Evolutionary conservation across 2,888 invertebrate species (phyloP), one percentile per base, ranked within the genome.

Genomic region (Leptinotarsa peninsularis): DNA sequence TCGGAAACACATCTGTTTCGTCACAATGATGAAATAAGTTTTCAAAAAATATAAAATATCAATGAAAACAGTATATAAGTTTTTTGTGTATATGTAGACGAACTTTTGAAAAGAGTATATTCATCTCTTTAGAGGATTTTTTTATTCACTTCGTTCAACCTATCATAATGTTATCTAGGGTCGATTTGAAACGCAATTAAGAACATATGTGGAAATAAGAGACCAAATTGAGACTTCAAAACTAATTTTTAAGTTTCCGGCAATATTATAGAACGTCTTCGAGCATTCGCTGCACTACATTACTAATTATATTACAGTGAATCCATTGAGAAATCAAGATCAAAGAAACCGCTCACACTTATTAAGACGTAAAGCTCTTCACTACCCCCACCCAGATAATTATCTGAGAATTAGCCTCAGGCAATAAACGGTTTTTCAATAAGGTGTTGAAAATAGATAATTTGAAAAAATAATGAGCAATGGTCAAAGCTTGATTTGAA

Each of bases 351-450:
- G 82, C 76, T 54, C 80, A 73, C 78, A 79, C 81, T 83, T 85
- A 84, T 85, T 85, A 84, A 85, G 84, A 85, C 83, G 81, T 84
- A 84, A 83, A 82, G 82, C 77, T 78, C 80, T 67, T 80, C 79
- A 83, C 83, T 83, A 83, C 79, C 84, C 83, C 83, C 83, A 83
- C n/a, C 78, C 73, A 70, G 72, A 74, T 74, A 76, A 78, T 76
- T 79, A 74, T 27, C 52, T 49, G 74, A 68, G 67, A 73, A 75
- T 66, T 54, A 66, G 73, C 49, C 75, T 69, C 23, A 4, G 54
- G 54, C 49, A 71, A 58, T 60, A 66, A 69, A 73, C 72, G 74
- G 72, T 60, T 63, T 63, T 60, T 15, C n/a, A 10, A 54, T 54
- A 13, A 52, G 33, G 63, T 52, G 70, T 66, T 43, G 54, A n/a